Percentiles rank a stretch among this genome's conserved stretches.
These are phyloP conservation scores for Spialia ferax DNA, from an alignment of 2,888 invertebrate genomes.

Conservation along the genomic window DNA sequence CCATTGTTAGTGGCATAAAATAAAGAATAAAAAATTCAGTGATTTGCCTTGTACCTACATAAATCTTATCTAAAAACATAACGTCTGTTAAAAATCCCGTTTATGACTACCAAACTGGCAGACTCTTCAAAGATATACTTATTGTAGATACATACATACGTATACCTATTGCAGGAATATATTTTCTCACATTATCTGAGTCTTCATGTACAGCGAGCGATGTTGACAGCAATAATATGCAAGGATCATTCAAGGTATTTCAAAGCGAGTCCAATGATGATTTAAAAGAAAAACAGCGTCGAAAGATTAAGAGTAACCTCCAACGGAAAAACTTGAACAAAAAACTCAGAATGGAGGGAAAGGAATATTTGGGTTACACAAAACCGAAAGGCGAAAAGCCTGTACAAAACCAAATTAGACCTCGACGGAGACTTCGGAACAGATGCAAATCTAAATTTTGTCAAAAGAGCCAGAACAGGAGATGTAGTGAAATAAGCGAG, in stretches of 20 bases:
- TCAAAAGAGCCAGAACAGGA: not conserved
- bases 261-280: not conserved
- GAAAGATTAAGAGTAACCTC: not conserved
- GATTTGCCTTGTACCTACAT: no score
- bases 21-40: no score
- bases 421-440: not conserved
- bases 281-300: not conserved
- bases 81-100: no score
- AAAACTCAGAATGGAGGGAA: constrained; percentile 3
- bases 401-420: not conserved
- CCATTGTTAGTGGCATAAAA: no score
- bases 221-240: not conserved
- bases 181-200: not conserved
- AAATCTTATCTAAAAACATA: no score
- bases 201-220: not conserved
- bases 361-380: constrained; percentile 3
- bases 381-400: not conserved
- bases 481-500: not conserved
- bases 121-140: no score
- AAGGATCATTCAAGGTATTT: not conserved
- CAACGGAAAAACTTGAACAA: not conserved
- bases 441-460: not conserved
- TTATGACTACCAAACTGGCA: no score
- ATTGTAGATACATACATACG: not conserved
- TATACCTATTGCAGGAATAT: not conserved